These are phyloP conservation scores for Ptyas mucosa DNA, from an alignment of 2,113 vertebrate species.

Conservation along the genomic window DNA sequence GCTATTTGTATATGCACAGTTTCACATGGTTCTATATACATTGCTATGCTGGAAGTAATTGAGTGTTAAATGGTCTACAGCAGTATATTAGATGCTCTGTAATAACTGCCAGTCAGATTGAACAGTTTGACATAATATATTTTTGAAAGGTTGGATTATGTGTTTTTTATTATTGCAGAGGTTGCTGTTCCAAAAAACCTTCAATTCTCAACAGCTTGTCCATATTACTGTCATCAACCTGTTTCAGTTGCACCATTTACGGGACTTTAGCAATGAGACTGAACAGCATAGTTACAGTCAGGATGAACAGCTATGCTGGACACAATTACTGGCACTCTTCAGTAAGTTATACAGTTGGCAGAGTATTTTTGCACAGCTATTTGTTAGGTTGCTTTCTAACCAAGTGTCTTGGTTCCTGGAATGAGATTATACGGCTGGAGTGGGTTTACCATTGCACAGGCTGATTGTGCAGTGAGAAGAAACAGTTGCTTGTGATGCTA, in stretches of 20 bases:
- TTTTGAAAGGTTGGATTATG: not conserved
- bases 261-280: conserved; percentile 83
- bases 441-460: not conserved
- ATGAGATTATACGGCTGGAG: not conserved
- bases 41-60: not conserved
- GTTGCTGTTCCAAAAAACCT: conserved; percentile 92
- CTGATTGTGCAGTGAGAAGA: not conserved
- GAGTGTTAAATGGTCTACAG: not conserved
- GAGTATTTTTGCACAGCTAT: not conserved
- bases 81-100: not conserved
- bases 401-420: not conserved
- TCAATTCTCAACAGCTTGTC: conserved; percentile 97
- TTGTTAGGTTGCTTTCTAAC: not conserved
- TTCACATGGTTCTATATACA: not conserved
- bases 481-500: not conserved
- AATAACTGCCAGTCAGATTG: not conserved
- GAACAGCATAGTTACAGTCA: conserved; percentile 82
- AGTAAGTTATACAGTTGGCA: conserved; percentile 73
- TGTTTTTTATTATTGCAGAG: conserved; percentile 71
- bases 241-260: conserved; percentile 94
- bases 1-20: not conserved
- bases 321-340: conserved; percentile 91
- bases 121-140: not conserved
- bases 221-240: conserved; percentile 97
- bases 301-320: conserved; percentile 89